A percentile compares a stretch with the other conserved stretches of the same genome.
These are phyloP conservation scores for Leptopilina syphax DNA, from an alignment of 2,888 invertebrate genomes.

Conservation along the genomic window DNA sequence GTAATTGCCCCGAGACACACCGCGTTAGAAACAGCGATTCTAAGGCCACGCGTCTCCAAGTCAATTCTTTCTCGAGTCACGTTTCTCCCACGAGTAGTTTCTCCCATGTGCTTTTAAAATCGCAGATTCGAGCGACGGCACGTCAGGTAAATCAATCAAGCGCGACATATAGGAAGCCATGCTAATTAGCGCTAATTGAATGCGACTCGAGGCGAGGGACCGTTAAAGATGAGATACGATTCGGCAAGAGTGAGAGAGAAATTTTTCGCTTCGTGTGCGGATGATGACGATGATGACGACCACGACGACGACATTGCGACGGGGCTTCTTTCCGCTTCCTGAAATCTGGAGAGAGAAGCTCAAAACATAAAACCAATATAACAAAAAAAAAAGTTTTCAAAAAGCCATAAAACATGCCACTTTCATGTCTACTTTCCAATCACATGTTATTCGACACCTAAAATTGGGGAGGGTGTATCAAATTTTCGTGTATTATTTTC, in stretches of 20 bases:
- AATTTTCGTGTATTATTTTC: background rate
- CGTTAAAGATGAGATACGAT: constrained; percentile 44
- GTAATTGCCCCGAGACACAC: constrained; percentile 60
- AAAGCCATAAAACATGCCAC: constrained; percentile 36
- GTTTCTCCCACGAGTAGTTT: constrained; percentile 34
- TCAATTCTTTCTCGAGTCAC: constrained; percentile 35
- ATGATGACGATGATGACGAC: too few species aligned
- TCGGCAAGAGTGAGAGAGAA: constrained; percentile 5
- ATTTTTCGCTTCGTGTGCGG: background rate
- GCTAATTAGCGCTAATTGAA: constrained; percentile 47
- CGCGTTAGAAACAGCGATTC: constrained; percentile 49
- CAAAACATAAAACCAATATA: background rate
- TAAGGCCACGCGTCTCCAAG: constrained; percentile 46
- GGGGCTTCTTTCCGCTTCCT: constrained; percentile 41
- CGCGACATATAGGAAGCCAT: constrained; percentile 41
- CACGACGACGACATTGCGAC: constrained; percentile 8
- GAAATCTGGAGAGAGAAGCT: background rate
- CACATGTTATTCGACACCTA: constrained; percentile 4
- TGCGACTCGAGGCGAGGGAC: constrained; percentile 43
- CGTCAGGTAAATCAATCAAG: constrained; percentile 45
- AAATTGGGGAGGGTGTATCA: constrained; percentile 15
- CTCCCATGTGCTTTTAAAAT: constrained; percentile 38
- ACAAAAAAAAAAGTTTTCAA: constrained; percentile 21
- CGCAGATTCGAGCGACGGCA: constrained; percentile 40
- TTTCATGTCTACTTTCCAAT: constrained; percentile 23